These are phyloP conservation scores for Euclidia mi DNA, from an alignment of 2,888 invertebrate genomes.

Conservation along the genomic window DNA sequence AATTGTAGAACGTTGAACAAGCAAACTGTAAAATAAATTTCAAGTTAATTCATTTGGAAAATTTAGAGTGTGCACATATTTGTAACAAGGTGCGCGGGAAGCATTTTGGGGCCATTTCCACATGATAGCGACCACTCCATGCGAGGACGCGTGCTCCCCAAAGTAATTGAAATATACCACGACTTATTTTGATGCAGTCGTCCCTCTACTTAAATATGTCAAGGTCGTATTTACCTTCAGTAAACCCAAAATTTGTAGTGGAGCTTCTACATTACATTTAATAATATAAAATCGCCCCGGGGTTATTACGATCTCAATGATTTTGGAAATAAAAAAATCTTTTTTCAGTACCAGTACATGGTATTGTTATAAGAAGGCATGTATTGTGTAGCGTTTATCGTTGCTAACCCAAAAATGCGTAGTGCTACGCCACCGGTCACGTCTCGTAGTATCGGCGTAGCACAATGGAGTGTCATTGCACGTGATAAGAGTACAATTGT, in stretches of 20 bases:
- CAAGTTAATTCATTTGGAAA: slow-evolving; percentile 8
- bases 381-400: slow-evolving; percentile 2
- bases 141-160: slow-evolving; percentile 23
- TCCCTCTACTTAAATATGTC: slow-evolving; percentile 23
- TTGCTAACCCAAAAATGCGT: neutral
- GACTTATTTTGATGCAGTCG: slow-evolving; percentile 28
- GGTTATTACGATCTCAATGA: slow-evolving; percentile 27
- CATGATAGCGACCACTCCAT: slow-evolving; percentile 24
- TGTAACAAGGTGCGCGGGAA: slow-evolving; percentile 18
- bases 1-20: no score
- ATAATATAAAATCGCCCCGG: slow-evolving; percentile 23
- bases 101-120: slow-evolving; percentile 34
- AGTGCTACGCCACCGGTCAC: neutral
- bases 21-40: neutral
- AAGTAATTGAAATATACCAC: slow-evolving; percentile 49
- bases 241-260: slow-evolving; percentile 21
- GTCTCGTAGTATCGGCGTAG: neutral
- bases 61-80: slow-evolving; percentile 11
- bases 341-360: slow-evolving; percentile 13
- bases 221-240: slow-evolving; percentile 27
- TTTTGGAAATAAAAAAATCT: slow-evolving; percentile 19
- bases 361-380: neutral
- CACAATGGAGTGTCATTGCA: slow-evolving; percentile 9
- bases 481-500: slow-evolving; percentile 2
- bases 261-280: slow-evolving; percentile 19